Base-by-base conservation (phyloP, 1,140 invertebrate species). In the Acromyrmex heyeri region DNA sequence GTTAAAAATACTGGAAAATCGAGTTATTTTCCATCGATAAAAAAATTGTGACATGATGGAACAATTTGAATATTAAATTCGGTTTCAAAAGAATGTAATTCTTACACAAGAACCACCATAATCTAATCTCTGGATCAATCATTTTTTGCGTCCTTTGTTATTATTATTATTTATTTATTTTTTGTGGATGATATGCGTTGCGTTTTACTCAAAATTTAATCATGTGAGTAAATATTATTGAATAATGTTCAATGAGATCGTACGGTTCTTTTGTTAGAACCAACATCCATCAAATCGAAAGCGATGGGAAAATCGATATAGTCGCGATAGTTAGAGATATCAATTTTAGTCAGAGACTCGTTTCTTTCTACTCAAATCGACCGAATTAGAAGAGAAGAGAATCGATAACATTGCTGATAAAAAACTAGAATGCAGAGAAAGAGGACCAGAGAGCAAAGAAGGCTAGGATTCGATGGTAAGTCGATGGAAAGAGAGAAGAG, bases 241-340 rank as follows among this genome's bases (percentile, higher is more conserved):
- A 67, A 14, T 55, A 79, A 79, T 30, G 4, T 79, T 79, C n/a
- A 34, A 34, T 12, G 27, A 79, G n/a, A 67, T 30, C 34, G 14
- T 18, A 8, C 8, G 4, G 30, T 38, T 44, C 34, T 16, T 18
- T 73, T 34, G 10, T 2, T 59, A 44, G 18, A 61, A 82, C 38
- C 24, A 21, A 73, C 61, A 73, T 30, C 38, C 18, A 72, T 82
- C 21, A 59, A 59, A 82, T 73, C 55, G n/a, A 2, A 82, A 82
- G 55, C 16, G 7, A 72, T 10, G 24, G 16, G 5, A 27, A 44
- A 24, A 73, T 61, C 21, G 21, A 21, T 21, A 21, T 21, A 21
- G 21, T 21, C 8, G 67, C 24, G 67, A 70, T 38, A 53, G 18
- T 82, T 73, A 61, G 67, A 38, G 73, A 73, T 73, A 82, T 82